A percentile compares a stretch with the other conserved stretches of the same genome.
phyloP scores from a whole-genome alignment of 1,140 invertebrate genomes.

The Anastrepha ludens region DNA sequence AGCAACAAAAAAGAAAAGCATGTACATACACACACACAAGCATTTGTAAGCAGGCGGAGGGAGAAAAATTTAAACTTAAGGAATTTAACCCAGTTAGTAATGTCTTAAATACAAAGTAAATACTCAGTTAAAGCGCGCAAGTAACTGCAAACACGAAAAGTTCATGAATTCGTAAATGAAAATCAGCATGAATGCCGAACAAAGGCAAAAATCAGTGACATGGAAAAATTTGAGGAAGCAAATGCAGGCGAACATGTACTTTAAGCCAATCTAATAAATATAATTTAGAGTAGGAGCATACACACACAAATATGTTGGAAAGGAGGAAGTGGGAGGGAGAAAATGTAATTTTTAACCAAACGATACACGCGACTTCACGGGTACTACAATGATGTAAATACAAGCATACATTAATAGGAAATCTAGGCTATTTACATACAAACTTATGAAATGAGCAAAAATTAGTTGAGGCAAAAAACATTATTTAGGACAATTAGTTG shows the following conservation, averaged over 20 bases:
- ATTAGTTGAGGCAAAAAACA: not conserved
- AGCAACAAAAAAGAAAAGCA: slow-evolving; percentile 4
- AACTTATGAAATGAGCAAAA: not conserved
- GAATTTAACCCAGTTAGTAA: not conserved
- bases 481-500: not conserved
- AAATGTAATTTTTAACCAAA: slow-evolving; percentile 36
- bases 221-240: not conserved
- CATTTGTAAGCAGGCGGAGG: not conserved
- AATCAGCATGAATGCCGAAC: not conserved
- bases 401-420: not conserved
- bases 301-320: not conserved
- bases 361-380: slow-evolving; percentile 16
- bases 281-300: not conserved
- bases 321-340: not conserved
- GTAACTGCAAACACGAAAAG: not conserved
- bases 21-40: not conserved
- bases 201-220: not conserved
- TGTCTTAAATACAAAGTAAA: not conserved
- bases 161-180: not conserved
- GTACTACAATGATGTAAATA: slow-evolving; percentile 43
- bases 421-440: not conserved
- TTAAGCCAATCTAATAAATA: not conserved
- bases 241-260: not conserved
- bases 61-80: not conserved
- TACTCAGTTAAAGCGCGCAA: not conserved